Conservation (phyloP, 23 tunicate genomes). For the Pegea sp. region DNA sequence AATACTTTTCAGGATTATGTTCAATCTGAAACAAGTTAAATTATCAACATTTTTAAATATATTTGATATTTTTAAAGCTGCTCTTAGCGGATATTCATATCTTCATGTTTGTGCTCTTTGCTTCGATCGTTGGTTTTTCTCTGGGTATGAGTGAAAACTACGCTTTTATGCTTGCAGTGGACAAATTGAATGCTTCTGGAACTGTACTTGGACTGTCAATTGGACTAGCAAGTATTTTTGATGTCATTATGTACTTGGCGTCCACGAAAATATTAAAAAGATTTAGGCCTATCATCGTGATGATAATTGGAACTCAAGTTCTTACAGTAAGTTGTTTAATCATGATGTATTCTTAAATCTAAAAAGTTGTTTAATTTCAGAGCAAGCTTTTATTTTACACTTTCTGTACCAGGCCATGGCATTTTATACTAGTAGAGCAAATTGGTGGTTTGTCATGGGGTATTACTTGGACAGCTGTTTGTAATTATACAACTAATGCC, state of each 20-base stretch:
- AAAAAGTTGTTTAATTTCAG: slow-evolving; percentile 3
- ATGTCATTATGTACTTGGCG: slow-evolving; percentile 18
- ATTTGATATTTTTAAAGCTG: no score
- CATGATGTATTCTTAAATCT: not conserved
- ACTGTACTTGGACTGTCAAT: slow-evolving; percentile 7
- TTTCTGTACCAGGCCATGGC: slow-evolving; percentile 19
- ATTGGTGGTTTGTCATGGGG: slow-evolving; percentile 18
- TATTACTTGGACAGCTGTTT: slow-evolving; percentile 16
- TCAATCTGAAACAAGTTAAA: no score
- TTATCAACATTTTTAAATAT: no score
- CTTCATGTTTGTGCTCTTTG: not conserved
- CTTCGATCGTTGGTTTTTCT: not conserved
- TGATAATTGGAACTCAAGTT: slow-evolving; percentile 2
- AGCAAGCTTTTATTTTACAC: slow-evolving; percentile 11
- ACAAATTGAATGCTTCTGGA: slow-evolving; percentile 10
- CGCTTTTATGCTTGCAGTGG: not conserved
- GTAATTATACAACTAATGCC: slow-evolving; percentile 10
- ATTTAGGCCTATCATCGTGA: slow-evolving; percentile 17
- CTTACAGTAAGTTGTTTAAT: not conserved
- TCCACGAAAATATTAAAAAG: slow-evolving; percentile 12
- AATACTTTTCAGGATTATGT: no score
- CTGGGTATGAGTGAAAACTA: not conserved
- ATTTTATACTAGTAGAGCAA: slow-evolving; percentile 10
- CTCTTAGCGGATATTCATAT: not conserved
- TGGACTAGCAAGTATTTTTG: slow-evolving; percentile 3